Percentiles rank a stretch among this genome's conserved stretches.
phyloP scores from a whole-genome alignment of 2,113 vertebrate genomes.

The Alaudala cheleensis region DNA sequence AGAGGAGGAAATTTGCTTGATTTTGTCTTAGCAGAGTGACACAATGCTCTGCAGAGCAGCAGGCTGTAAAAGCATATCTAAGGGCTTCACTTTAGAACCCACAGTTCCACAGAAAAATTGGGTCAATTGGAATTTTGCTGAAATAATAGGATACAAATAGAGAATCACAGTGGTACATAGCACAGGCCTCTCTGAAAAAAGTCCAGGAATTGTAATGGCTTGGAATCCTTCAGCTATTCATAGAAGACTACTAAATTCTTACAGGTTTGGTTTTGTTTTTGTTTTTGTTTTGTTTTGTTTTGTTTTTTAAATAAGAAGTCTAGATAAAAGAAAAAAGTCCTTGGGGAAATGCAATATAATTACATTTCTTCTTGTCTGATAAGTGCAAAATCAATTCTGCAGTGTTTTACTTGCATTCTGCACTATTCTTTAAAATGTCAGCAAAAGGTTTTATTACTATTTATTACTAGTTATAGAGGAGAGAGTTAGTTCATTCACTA shows the following conservation, averaged over 20 bases:
- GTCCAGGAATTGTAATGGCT: neutral
- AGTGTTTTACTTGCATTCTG: neutral
- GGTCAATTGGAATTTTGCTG: neutral
- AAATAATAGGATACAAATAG: neutral
- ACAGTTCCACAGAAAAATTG: neutral
- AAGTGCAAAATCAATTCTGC: neutral
- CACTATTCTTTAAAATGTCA: slow-evolving; percentile 1
- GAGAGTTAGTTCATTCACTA: neutral
- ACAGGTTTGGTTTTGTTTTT: too few species aligned
- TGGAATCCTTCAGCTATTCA: neutral
- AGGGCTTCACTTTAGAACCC: neutral
- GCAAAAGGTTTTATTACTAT: neutral
- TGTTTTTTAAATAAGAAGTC: neutral
- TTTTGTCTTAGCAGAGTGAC: neutral
- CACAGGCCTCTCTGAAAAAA: neutral
- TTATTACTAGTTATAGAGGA: neutral
- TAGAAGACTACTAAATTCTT: neutral
- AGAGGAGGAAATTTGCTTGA: neutral
- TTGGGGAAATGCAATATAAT: neutral
- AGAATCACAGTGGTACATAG: neutral
- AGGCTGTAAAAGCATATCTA: neutral
- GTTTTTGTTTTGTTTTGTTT: too few species aligned
- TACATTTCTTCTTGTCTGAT: neutral
- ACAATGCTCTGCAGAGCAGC: neutral
- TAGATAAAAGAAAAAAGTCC: neutral